Percentiles rank a stretch among this genome's conserved stretches.
phyloP scores from a whole-genome alignment of 2,888 invertebrate genomes.

The Tromatobia lineatoria region DNA sequence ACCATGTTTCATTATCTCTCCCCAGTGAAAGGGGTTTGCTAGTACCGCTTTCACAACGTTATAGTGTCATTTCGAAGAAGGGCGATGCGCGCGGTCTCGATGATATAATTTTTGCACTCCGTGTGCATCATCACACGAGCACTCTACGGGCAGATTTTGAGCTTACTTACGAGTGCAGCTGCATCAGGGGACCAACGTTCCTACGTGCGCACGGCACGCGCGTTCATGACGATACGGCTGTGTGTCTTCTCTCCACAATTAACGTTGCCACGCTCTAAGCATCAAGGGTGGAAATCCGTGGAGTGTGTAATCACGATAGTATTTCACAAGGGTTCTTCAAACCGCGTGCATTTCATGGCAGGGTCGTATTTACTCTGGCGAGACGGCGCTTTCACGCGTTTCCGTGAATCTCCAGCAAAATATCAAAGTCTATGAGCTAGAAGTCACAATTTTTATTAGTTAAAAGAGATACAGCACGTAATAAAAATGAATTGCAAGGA shows the following conservation, averaged over 20 bases:
- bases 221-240: slow-evolving; percentile 54
- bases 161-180: slow-evolving; percentile 24
- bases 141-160: slow-evolving; percentile 10
- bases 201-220: slow-evolving; percentile 46
- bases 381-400: slow-evolving; percentile 5
- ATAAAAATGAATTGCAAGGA: too few species aligned
- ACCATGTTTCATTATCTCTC: slow-evolving; percentile 18
- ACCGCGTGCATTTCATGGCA: slow-evolving; percentile 37
- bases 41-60: not conserved
- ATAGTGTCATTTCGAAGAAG: slow-evolving; percentile 25
- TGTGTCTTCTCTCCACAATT: slow-evolving; percentile 78
- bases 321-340: slow-evolving; percentile 57
- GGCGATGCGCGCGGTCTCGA: slow-evolving; percentile 42
- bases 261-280: slow-evolving; percentile 46
- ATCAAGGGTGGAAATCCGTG: slow-evolving; percentile 57
- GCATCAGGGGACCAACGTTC: slow-evolving; percentile 16
- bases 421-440: not conserved
- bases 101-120: slow-evolving; percentile 50
- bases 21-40: not conserved
- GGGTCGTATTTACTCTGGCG: slow-evolving; percentile 3
- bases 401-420: not conserved
- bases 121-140: slow-evolving; percentile 6
- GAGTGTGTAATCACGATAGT: slow-evolving; percentile 60
- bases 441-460: too few species aligned
- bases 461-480: too few species aligned